phyloP scores from a whole-genome alignment of 2,797 vertebrate species.

The Capromys pilorides region DNA sequence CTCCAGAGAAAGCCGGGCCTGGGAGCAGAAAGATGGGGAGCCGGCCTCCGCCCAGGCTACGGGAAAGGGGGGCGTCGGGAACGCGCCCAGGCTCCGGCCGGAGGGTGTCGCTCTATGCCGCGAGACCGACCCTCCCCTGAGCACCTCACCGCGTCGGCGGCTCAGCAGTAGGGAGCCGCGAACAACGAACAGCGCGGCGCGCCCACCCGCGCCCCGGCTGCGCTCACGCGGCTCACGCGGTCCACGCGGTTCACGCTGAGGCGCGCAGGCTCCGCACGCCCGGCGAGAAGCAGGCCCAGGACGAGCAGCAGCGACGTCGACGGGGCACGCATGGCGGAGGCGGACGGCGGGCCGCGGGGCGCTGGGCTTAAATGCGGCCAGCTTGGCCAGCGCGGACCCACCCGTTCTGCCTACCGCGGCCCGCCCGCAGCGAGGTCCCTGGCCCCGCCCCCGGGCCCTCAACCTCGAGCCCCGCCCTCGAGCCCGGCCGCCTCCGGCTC shows the following conservation, averaged over 20 bases:
- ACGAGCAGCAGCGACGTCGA: constrained; percentile 16
- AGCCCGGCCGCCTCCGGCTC: too few species aligned
- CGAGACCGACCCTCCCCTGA: background rate
- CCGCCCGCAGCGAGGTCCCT: background rate
- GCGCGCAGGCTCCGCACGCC: background rate
- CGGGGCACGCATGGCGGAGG: background rate
- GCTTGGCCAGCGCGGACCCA: background rate
- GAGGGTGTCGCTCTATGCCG: background rate
- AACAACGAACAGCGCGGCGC: background rate
- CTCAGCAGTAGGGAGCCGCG: background rate
- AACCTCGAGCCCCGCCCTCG: background rate
- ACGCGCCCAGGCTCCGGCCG: background rate
- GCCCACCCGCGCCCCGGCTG: background rate
- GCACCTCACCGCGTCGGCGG: background rate
- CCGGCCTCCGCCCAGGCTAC: background rate
- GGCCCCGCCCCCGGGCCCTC: background rate
- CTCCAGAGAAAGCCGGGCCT: background rate
- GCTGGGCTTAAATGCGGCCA: constrained; percentile 52
- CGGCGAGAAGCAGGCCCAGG: constrained; percentile 55
- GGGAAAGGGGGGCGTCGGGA: background rate
- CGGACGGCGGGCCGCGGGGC: fast-evolving
- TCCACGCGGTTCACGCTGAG: background rate
- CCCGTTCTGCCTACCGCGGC: background rate
- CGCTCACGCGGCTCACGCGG: too few species aligned
- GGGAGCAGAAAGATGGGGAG: background rate